Base-by-base conservation (phyloP, 2,113 vertebrate genomes). In the Urocynchramus pylzowi region DNA sequence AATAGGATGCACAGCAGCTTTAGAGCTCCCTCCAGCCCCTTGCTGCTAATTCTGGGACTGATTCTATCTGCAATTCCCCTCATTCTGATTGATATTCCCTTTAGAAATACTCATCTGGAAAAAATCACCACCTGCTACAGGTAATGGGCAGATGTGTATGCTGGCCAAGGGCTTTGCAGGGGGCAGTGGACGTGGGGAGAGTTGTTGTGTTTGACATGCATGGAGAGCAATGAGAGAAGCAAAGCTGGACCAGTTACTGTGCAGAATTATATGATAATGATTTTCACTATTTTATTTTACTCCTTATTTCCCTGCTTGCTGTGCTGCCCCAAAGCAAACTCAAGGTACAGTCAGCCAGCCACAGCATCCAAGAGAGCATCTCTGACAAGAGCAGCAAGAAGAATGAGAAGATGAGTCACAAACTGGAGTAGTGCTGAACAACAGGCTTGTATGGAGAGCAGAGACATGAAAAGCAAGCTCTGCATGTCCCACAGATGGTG, bases 121-220 rank as follows among this genome's bases (percentile, higher is more conserved):
- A 90, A 80, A 61, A 45, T 5, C 17, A 56, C 22, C 9, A 8
- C 11, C 18, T 26, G 35, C 22, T 19, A 31, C 8, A 63, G 3
- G 13, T 1, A 11, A 42, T 5, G 10, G 60, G 39, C 61, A 57
- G 33, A 41, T 16, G 5, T 30, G 26, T 9, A 21, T 21, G 27
- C 26, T 78, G 45, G n/a, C 44, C 35, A 42, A 64, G 41, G 20
- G 31, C 26, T 85, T 54, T 27, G 26, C 33, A 78, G 18, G 2
- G 17, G 13, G 28, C 1, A 44, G 5, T 2, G 16, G 44, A 22
- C 16, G 4, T 7, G 11, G 45, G 19, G 28, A 68, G 22, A 65
- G 41, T 24, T 24, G 20, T 4, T 30, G n/a, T 39, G 37, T 35
- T 76, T 84, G 33, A 74, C 9, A n/a, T 0, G 0, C 2, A 4